Evolutionary conservation across 2,888 invertebrate species (phyloP).

Genomic region (Trissoscelio sp.): DNA sequence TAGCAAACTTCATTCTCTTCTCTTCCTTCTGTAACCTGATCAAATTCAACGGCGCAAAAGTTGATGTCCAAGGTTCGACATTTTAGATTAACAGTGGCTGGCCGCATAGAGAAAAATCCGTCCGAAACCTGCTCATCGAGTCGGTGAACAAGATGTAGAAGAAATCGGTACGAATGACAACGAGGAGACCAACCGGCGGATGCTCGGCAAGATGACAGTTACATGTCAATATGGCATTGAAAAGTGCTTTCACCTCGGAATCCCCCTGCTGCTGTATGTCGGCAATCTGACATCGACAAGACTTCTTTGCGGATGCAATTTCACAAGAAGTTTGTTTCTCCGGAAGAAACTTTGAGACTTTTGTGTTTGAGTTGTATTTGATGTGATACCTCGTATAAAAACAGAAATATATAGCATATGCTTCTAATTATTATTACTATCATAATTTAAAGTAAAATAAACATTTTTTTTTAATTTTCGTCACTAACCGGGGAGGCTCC

Average conservation of each 20-base stretch:
- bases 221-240: conserved; percentile 82
- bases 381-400: too few relatives aligned
- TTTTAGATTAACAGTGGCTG: conserved; percentile 22
- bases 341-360: conserved; percentile 41
- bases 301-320: conserved; percentile 32
- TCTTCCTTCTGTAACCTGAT: background rate
- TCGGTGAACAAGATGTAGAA: conserved; percentile 54
- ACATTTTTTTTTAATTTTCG: too few relatives aligned
- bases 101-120: conserved; percentile 7
- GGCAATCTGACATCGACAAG: conserved; percentile 25
- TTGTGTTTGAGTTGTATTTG: too few relatives aligned
- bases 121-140: conserved; percentile 44
- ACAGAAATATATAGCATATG: too few relatives aligned
- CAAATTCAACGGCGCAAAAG: conserved; percentile 23
- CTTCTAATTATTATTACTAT: too few relatives aligned
- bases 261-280: conserved; percentile 18
- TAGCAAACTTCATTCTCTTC: background rate
- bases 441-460: too few relatives aligned
- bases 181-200: conserved; percentile 48
- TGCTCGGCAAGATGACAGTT: conserved; percentile 78
- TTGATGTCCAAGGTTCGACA: conserved; percentile 11
- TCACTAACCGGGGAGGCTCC: too few relatives aligned
- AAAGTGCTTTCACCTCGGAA: conserved; percentile 73
- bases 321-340: conserved; percentile 40
- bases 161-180: conserved; percentile 69